Base-by-base conservation (phyloP, 2,888 invertebrate genomes). In the Ophioninae sp. region DNA sequence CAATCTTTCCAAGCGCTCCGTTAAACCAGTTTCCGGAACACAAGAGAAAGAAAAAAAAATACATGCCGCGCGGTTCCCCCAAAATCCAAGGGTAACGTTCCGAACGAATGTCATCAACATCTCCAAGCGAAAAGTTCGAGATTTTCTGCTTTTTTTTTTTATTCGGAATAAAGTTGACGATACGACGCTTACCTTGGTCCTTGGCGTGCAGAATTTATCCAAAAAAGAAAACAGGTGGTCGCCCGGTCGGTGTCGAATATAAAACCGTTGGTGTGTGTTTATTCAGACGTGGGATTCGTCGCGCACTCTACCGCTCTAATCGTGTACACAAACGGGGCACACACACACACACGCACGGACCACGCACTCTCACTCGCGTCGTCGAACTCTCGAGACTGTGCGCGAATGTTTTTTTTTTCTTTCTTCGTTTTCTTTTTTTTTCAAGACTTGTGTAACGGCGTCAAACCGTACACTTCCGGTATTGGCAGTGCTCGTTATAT, bases 21-120 rank as follows among this genome's bases (percentile, higher is more conserved):
- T 71, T 59, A 72, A 82, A 82, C 79, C 82, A 82, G 82, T 82
- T 65, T 56, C 56, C 51, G 56, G 44, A 79, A 71, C 10, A 20
- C n/a, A 63, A 68, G 6, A 56, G 44, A n/a, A 22, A 63, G 44
- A 81, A 76, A 67, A 64, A 75, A 76, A 65, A 68, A 67, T 23
- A 67, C 20, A 39, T 51, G 51, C 68, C 44, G 51, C 22, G 44
- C 13, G 22, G 30, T 3, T 30, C 44, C 51, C 22, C 23, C 20
- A n/a, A 63, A 63, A 71, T 75, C 51, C 82, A 44, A 41, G 61
- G 67, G 7, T 72, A 81, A 73, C 69, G 59, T 59, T 10, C 13
- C 17, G 0, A 13, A 17, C 51, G 51, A 51, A 51, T 51, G 13
- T 51, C 51, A 17, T 5, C 13, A 17, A 17, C 10, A 6, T 17